phyloP scores from a whole-genome alignment of 2,888 invertebrate genomes.

The Heliconius erato region DNA sequence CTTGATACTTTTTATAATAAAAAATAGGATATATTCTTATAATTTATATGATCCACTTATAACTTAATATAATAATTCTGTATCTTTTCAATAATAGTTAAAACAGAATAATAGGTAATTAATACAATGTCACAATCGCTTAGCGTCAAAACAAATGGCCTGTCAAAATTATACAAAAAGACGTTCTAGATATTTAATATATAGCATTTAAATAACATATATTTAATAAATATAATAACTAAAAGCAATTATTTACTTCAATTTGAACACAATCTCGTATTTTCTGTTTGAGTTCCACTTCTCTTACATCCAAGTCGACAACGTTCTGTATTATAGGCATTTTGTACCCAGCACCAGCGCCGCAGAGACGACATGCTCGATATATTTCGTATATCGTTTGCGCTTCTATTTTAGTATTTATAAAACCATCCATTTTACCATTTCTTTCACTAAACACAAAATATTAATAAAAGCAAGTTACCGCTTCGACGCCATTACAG shows the following conservation, averaged over 20 bases:
- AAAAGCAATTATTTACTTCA: constrained; percentile 65
- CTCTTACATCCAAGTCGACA: constrained; percentile 64
- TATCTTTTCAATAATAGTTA: neutral
- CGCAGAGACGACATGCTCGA: constrained; percentile 80
- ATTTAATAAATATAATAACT: neutral
- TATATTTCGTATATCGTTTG: constrained; percentile 79
- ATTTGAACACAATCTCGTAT: constrained; percentile 80
- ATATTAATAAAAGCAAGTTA: constrained; percentile 37
- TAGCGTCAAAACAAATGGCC: constrained; percentile 17
- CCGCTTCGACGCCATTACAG: constrained; percentile 52
- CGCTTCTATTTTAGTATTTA: constrained; percentile 66
- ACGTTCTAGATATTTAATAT: neutral
- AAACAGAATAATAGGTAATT: neutral
- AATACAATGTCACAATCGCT: neutral
- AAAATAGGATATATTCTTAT: neutral
- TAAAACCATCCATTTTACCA: constrained; percentile 66
- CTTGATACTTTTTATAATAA: neutral
- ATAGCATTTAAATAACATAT: neutral
- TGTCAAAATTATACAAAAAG: neutral
- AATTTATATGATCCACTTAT: neutral
- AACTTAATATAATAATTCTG: neutral
- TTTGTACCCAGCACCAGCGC: constrained; percentile 81
- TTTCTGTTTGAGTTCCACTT: constrained; percentile 74
- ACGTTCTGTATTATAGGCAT: constrained; percentile 82
- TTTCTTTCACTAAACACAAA: constrained; percentile 37